phyloP scores from a whole-genome alignment of 2,797 vertebrate genomes.

The Halcyon leucocephala region DNA sequence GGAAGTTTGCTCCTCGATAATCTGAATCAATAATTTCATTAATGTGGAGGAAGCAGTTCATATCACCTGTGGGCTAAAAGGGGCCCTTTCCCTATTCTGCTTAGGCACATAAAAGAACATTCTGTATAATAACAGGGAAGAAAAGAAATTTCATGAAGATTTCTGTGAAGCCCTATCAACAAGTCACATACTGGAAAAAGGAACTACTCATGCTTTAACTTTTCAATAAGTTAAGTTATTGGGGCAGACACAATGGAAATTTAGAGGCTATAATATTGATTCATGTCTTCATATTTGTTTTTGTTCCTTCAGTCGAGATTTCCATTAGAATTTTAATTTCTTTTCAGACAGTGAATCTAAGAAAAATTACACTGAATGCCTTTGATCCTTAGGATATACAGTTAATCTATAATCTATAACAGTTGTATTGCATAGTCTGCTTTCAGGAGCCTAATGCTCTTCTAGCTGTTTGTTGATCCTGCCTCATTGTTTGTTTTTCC shows the following conservation, averaged over 20 bases:
- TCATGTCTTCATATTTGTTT: neutral
- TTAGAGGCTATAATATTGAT: neutral
- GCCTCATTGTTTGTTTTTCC: neutral
- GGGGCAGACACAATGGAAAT: neutral
- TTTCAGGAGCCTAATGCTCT: neutral
- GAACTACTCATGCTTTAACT: neutral
- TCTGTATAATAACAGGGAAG: neutral
- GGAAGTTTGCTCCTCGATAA: neutral
- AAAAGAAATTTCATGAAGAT: neutral
- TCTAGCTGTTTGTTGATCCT: neutral
- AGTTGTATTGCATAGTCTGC: neutral
- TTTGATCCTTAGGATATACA: neutral
- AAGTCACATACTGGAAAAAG: neutral
- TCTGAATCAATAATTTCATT: conserved; percentile 3
- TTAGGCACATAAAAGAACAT: neutral
- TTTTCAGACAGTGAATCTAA: neutral
- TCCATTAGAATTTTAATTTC: neutral
- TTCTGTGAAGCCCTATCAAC: neutral
- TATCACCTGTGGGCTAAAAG: neutral
- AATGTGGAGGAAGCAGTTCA: neutral
- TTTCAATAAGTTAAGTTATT: neutral
- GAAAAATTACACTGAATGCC: neutral
- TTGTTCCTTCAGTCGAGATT: neutral
- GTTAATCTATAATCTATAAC: neutral
- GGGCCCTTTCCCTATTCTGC: neutral